Evolutionary conservation across 2,888 invertebrate species (phyloP).

Genomic region (Sisyra terminalis): DNA sequence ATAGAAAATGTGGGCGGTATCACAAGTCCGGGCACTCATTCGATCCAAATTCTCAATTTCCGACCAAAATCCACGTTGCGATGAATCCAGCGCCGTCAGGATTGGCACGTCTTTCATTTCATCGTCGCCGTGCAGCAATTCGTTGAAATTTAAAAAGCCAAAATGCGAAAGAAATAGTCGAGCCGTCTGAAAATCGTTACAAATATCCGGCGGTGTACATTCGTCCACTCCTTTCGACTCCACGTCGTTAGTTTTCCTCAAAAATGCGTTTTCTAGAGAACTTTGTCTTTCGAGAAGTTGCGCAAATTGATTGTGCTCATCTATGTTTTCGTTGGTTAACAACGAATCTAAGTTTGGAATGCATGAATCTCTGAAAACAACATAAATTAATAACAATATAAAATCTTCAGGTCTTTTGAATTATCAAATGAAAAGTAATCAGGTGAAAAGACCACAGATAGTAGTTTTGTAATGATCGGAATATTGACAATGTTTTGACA

Average conservation of each 20-base stretch:
- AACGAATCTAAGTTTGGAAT: slow-evolving; percentile 78
- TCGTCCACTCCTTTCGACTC: slow-evolving; percentile 42
- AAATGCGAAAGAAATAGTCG: slow-evolving; percentile 90
- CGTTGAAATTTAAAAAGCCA: slow-evolving; percentile 62
- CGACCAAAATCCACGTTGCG: slow-evolving; percentile 49
- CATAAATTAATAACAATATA: too few species aligned
- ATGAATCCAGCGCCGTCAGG: slow-evolving; percentile 55
- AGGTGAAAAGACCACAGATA: too few species aligned
- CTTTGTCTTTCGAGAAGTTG: slow-evolving; percentile 57
- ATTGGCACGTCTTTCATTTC: slow-evolving; percentile 28
- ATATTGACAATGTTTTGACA: too few species aligned
- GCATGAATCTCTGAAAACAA: slow-evolving; percentile 70
- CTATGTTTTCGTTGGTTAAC: slow-evolving; percentile 32
- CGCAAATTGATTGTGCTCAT: slow-evolving; percentile 44
- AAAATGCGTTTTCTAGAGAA: slow-evolving; percentile 19
- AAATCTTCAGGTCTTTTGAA: too few species aligned
- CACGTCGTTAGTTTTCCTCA: slow-evolving; percentile 9
- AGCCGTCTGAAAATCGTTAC: slow-evolving; percentile 90
- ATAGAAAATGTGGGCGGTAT: slow-evolving; percentile 90
- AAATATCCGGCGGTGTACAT: slow-evolving; percentile 62
- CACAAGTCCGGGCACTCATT: slow-evolving; percentile 71
- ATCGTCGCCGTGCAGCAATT: slow-evolving; percentile 25
- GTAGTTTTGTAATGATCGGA: too few species aligned
- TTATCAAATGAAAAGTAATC: too few species aligned
- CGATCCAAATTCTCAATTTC: slow-evolving; percentile 75